Evolutionary conservation across 1,140 invertebrate species (phyloP).

Genomic region (Pogonomyrmex barbatus): DNA sequence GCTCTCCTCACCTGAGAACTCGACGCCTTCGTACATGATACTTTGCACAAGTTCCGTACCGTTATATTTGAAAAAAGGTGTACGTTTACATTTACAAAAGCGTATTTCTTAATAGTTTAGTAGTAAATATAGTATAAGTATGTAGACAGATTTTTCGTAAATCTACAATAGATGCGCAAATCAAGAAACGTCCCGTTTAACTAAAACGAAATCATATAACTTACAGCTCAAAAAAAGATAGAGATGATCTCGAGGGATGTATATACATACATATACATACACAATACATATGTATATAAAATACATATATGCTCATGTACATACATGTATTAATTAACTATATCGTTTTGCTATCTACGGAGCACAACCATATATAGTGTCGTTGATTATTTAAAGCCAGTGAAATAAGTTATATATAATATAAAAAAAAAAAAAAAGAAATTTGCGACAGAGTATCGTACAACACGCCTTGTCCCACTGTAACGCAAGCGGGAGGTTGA

Average conservation of each 20-base stretch:
- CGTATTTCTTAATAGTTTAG: conserved; percentile 64
- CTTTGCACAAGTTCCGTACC: conserved; percentile 63
- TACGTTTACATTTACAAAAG: conserved; percentile 70
- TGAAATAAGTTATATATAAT: conserved; percentile 64
- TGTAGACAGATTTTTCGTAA: conserved; percentile 53
- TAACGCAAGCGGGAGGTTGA: background rate
- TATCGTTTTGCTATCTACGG: conserved; percentile 69
- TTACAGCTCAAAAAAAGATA: conserved; percentile 67
- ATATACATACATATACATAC: background rate
- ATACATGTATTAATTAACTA: conserved; percentile 39
- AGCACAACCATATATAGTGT: conserved; percentile 70
- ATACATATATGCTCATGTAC: background rate
- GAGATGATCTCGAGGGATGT: conserved; percentile 25
- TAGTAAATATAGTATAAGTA: conserved; percentile 65
- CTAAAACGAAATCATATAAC: conserved; percentile 40
- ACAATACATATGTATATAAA: conserved; percentile 8
- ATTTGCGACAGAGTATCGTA: conserved; percentile 45
- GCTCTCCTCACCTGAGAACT: conserved; percentile 67
- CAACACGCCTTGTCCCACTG: conserved; percentile 10
- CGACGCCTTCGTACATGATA: conserved; percentile 56
- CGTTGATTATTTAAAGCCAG: conserved; percentile 61
- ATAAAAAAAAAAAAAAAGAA: background rate
- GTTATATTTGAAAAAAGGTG: conserved; percentile 70
- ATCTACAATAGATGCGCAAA: conserved; percentile 57
- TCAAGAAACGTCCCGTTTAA: conserved; percentile 52